Base-by-base conservation (phyloP, 2,113 vertebrate species). In the Rhodinocichla rosea region DNA sequence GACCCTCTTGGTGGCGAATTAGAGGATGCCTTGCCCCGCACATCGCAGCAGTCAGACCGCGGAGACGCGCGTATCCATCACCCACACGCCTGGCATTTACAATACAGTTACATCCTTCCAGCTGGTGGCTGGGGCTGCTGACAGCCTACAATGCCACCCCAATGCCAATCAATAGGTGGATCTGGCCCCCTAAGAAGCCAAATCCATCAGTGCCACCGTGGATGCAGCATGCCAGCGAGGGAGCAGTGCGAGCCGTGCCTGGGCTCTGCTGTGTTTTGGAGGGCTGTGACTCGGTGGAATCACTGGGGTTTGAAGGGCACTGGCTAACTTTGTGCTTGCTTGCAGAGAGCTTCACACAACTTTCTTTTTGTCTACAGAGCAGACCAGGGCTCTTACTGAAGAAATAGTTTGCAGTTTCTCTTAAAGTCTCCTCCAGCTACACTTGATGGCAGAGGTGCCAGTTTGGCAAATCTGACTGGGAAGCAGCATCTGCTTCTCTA, bases 1-100 rank as follows among this genome's bases (percentile, higher is more conserved):
- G 93, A 95, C 83, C 80, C 88, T 97, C 92, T 95, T 73, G 88
- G 80, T 92, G 90, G 94, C 3, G 4, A 97, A 94, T 96, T 87
- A 95, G 81, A 97, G 50, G 83, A 77, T 70, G 76, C 45, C 64
- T 89, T 71, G 63, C 64, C 77, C 78, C 3, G 8, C 13, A 6
- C 87, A 74, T 89, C 89, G 56, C 37, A 42, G 90, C 93, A 92
- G 96, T 88, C 93, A 88, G 86, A 13, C 39, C 19, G 42, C 52
- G 13, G 76, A 80, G 76, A 74, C 0, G 6, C 8, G 11, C 15
- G 16, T 70, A 88, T 92, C 89, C 89, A 97, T 96, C 96, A 94
- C 47, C 56, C 6, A 3, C 65, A 45, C 52, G 7, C 10, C 11
- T 0, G 5, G 75, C 52, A 0, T 89, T 95, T 94, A 90, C 77